Conservation (phyloP, 1,140 invertebrate species). For the Myzus persicae region DNA sequence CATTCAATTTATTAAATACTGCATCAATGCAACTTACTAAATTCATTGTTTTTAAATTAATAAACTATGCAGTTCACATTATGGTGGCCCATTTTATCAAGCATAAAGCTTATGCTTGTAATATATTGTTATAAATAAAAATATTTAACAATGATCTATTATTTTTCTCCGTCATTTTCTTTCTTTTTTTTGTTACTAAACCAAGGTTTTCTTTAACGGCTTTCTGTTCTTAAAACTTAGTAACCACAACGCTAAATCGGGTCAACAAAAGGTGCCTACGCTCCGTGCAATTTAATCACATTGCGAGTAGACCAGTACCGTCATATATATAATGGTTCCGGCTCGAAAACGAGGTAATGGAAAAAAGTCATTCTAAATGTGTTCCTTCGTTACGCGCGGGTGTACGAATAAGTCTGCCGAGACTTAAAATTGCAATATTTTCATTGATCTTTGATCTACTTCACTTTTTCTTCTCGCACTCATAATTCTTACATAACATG, state of each 20-base stretch:
- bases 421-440: background rate
- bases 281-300: slow-evolving; percentile 22
- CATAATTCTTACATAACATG: background rate
- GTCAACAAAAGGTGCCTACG: slow-evolving; percentile 44
- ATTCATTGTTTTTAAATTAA: background rate
- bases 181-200: background rate
- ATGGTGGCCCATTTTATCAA: background rate
- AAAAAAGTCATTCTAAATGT: slow-evolving; percentile 45
- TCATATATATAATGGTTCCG: slow-evolving; percentile 29
- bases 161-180: background rate
- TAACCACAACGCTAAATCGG: slow-evolving; percentile 14
- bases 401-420: background rate
- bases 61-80: background rate
- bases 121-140: background rate
- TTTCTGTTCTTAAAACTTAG: slow-evolving; percentile 31
- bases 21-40: background rate
- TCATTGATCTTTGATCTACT: background rate
- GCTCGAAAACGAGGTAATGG: slow-evolving; percentile 42
- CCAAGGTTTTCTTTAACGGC: slow-evolving; percentile 2
- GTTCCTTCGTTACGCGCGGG: background rate
- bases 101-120: background rate
- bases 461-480: background rate
- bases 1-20: background rate
- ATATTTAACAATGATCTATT: background rate
- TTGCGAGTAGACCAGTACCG: background rate